Evolutionary conservation across 2,113 vertebrate species (phyloP), one percentile per base, ranked within the genome.

Genomic region (Bos indicus): DNA sequence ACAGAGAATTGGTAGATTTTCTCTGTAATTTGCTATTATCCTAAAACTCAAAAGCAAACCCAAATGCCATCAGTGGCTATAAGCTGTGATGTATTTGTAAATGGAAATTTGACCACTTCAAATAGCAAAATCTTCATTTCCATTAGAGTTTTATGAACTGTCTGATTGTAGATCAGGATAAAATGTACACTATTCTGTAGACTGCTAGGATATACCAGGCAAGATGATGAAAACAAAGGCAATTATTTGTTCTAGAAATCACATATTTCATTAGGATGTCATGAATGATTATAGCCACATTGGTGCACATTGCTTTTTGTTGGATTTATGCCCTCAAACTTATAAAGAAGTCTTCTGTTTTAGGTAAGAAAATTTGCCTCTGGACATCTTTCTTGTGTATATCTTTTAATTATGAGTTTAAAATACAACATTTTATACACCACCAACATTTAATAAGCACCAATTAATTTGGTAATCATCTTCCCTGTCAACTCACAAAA

Each of bases 1-100:
- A 98, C 98, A 98, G 98, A 98, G 98, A 98, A 98, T 98, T 98
- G 98, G 98, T 98, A 98, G 98, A 98, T 99, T 99, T 99, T 98
- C 98, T 99, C 97, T 99, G 97, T 99, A 98, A 99, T 99, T 99
- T 99, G 98, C 98, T 99, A 98, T 99, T 99, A 99, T 99, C 98
- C 98, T 98, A 98, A 99, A 99, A 99, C 97, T 98, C 98, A 98
- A 97, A 98, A 98, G 98, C 98, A 99, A 99, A 99, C 98, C 98
- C 97, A 99, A 99, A 99, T 99, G 98, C 98, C 97, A 99, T 54
- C 98, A 98, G 97, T 97, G 97, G 97, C 97, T 99, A 99, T 99
- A 98, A 98, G 98, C 98, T 98, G 83, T 98, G 98, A 98, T 99
- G 95, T 98, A 98, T 98, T 98, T 99, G 98, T 98, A 99, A 99